Evolutionary conservation across 2,113 vertebrate species (phyloP), one percentile per base, ranked within the genome.

Genomic region (Neoarius graeffei): DNA sequence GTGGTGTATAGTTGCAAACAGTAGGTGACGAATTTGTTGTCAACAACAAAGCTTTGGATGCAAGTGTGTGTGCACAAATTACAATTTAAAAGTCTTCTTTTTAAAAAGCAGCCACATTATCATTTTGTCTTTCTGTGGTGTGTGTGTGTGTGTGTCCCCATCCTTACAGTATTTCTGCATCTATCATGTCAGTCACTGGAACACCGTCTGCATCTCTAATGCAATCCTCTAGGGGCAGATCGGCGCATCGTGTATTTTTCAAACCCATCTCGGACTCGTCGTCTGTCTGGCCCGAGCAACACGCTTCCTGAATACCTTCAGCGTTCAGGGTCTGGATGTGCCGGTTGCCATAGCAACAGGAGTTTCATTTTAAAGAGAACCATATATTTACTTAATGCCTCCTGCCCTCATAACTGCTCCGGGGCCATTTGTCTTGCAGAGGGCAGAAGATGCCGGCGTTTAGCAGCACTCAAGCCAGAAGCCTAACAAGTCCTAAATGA

Each of bases 371-470:
- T 81, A 91, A 90, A 91, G 91, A 90, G 90, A 92, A 89, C 86
- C 91, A 91, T 93, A 91, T 92, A 93, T 94, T 92, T 91, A 88
- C 91, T 93, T 93, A 90, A 90, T 93, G 89, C 84, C 82, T 89
- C 71, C 88, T 87, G 27, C 88, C 90, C 89, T 91, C 92, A 91
- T 92, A 92, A 94, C 92, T 88, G 90, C 73, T 77, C 84, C 54
- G 56, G 83, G 87, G 89, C 50, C 66, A 92, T 92, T 92, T 92
- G 89, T 92, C 90, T 93, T 91, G 90, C 87, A 20, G 89, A 85
- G 88, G 88, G 91, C 89, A 86, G 79, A 87, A 92, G 89, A 85
- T 64, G 81, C 20, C n/a, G n/a, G 76, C 85, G 90, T 94, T 91
- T 90, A 89, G 88, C 73, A 23, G 92, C 23, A 59, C 82, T 85